Percentiles rank a stretch among this genome's conserved stretches.
phyloP scores from a whole-genome alignment of 2,888 invertebrate genomes.

The Leptopilina myrica region DNA sequence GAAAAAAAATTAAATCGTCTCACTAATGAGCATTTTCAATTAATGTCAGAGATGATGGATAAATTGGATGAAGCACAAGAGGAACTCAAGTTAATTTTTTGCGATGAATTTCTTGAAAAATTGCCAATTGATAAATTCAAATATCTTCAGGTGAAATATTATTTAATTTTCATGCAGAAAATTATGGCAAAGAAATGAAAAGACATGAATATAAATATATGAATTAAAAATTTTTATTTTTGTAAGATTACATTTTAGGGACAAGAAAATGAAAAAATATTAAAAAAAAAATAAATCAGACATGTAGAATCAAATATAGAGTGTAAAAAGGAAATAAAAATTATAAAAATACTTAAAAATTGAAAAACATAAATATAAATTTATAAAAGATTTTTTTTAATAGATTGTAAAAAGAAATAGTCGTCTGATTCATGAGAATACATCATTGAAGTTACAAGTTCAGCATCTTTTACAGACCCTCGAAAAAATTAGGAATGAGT shows the following conservation, averaged over 20 bases:
- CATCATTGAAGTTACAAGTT: slow-evolving; percentile 61
- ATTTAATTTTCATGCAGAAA: background rate
- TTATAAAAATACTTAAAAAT: too few relatives aligned
- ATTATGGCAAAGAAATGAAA: too few relatives aligned
- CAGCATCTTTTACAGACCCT: slow-evolving; percentile 63
- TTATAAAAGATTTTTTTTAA: slow-evolving; percentile 22
- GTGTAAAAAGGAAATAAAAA: too few relatives aligned
- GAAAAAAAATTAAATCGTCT: slow-evolving; percentile 62
- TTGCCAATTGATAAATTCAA: slow-evolving; percentile 65
- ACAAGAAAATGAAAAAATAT: too few relatives aligned
- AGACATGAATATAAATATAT: too few relatives aligned
- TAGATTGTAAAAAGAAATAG: slow-evolving; percentile 67
- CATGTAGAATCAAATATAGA: background rate
- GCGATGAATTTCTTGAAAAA: slow-evolving; percentile 66
- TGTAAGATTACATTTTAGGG: too few relatives aligned
- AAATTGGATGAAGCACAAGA: slow-evolving; percentile 67
- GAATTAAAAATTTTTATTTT: too few relatives aligned
- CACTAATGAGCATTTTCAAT: slow-evolving; percentile 62
- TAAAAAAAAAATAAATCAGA: too few relatives aligned
- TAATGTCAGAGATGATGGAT: slow-evolving; percentile 69
- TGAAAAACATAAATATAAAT: slow-evolving; percentile 1
- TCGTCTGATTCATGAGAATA: slow-evolving; percentile 65
- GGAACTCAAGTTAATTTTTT: slow-evolving; percentile 65
- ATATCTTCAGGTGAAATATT: slow-evolving; percentile 61
- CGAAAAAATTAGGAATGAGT: slow-evolving; percentile 60